Evolutionary conservation across 2,888 invertebrate species (phyloP), one percentile per base, ranked within the genome.

Genomic region (Torymus tubicola): DNA sequence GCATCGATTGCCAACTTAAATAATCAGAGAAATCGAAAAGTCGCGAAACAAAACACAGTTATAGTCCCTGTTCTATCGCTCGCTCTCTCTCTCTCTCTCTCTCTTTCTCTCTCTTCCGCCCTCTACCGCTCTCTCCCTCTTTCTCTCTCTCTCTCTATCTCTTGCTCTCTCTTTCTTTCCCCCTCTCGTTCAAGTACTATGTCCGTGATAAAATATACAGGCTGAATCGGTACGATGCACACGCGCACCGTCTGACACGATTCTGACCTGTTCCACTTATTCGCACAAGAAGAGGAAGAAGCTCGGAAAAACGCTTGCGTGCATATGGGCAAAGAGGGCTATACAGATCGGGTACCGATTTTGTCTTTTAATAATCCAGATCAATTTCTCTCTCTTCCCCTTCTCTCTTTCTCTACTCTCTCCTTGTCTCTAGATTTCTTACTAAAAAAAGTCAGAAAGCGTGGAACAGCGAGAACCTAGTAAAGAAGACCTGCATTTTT

Each of bases 251-350:
- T 64, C 82, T 82, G 82, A 76, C 82, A 61, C 55, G 52, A 82
- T 81, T 82, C 70, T 73, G 82, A 81, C 79, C 78, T 81, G 78
- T 82, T 81, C 82, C 68, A 81, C 82, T 82, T 81, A 52, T 71
- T 12, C 18, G 61, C 42, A 50, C 18, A 52, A 77, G 72, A 63
- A 74, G 10, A 60, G 8, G 8, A 5, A 24, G 53, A 18, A 68
- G 21, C 53, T 60, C 57, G 31, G 8, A 31, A 31, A 42, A 31
- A 14, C 61, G 8, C 21, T 11, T 42, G 64, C 1, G 2, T 42
- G 14, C 31, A 61, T 42, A 64, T n/a, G n/a, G 42, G 42, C 21
- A n/a, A 21, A 5, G n/a, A 61, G 21, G 12, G 21, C 21, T 24
- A 24, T 24, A 24, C 24, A 24, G 2, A 24, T 24, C 24, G 24